Percentiles rank a stretch among this genome's conserved stretches.
Evolutionary conservation across 2,113 vertebrate species (phyloP).

Genomic region (Pollachius pollachius): DNA sequence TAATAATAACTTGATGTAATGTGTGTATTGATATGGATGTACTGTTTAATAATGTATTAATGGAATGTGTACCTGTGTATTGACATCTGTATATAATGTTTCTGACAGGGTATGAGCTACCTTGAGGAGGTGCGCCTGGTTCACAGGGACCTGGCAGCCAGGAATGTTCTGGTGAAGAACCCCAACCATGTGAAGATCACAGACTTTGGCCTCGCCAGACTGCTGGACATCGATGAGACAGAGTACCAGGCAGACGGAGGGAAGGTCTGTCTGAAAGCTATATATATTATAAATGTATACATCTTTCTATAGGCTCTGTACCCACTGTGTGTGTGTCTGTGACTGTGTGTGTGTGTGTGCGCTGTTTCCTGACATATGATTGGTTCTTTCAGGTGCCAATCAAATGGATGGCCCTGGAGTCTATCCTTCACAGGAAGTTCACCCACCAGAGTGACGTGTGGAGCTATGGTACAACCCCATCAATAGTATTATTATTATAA

Average conservation of each 20-base stretch:
- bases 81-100: not conserved
- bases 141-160: conserved; percentile 91
- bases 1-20: not conserved
- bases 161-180: conserved; percentile 94
- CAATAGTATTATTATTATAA: not conserved
- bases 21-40: not conserved
- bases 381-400: conserved; percentile 84
- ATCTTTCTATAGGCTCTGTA: too few relatives aligned
- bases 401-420: conserved; percentile 98
- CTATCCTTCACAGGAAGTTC: conserved; percentile 91
- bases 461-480: conserved; percentile 87
- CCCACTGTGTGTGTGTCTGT: not conserved
- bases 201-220: conserved; percentile 89
- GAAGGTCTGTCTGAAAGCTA: conserved; percentile 73
- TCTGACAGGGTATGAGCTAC: conserved; percentile 90
- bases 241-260: conserved; percentile 96
- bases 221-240: conserved; percentile 93
- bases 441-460: conserved; percentile 98
- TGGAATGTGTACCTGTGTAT: conserved; percentile 2
- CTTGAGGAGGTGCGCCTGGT: conserved; percentile 94
- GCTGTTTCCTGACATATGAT: not conserved
- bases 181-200: conserved; percentile 98
- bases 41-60: not conserved
- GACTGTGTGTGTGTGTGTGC: not conserved
- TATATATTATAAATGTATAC: too few relatives aligned